Base-by-base conservation (phyloP, 2,113 vertebrate genomes). In the Orycteropus afer region DNA sequence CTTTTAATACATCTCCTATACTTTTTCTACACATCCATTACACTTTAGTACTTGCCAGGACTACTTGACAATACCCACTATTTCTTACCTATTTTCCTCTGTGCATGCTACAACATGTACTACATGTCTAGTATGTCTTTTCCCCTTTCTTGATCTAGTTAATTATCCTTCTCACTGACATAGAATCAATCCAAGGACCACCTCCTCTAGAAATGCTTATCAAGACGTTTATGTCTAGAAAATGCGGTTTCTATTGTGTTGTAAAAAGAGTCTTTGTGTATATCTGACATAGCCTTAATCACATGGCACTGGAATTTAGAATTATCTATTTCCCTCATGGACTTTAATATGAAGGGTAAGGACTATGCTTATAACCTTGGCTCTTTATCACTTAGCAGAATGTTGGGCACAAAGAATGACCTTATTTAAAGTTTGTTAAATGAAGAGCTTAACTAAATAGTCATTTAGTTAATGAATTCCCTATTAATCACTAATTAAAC, bases 401-500 rank as follows among this genome's bases (percentile, higher is more conserved):
- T 32, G 45, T 25, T 85, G 49, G 73, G 49, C 22, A 81, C 74
- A 95, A 1, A 78, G 29, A 77, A 87, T 49, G 18, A 32, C 53
- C 65, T 93, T 79, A 65, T 18, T 69, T 40, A 59, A 22, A 59
- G 37, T 61, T 84, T 94, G 73, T 69, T 47, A 91, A 71, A 71
- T 37, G 55, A 83, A 92, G 27, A 14, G 23, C 45, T 32, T 61
- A 65, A 65, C 15, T 57, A 73, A 61, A 73, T 42, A 61, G 37
- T 77, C 37, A 67, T 29, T 85, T 79, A 47, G 77, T 87, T 55
- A 80, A 92, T 29, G 51, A 77, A 86, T 65, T 61, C 74, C 12
- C 74, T 90, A 40, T 74, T 90, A 89, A 76, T 88, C 51, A 81
- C 12, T 20, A 47, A 76, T 89, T 84, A 47, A 76, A 86, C 61